Evolutionary conservation across 2,888 invertebrate species (phyloP).

Genomic region (Sinopyrophorus schimmeli): DNA sequence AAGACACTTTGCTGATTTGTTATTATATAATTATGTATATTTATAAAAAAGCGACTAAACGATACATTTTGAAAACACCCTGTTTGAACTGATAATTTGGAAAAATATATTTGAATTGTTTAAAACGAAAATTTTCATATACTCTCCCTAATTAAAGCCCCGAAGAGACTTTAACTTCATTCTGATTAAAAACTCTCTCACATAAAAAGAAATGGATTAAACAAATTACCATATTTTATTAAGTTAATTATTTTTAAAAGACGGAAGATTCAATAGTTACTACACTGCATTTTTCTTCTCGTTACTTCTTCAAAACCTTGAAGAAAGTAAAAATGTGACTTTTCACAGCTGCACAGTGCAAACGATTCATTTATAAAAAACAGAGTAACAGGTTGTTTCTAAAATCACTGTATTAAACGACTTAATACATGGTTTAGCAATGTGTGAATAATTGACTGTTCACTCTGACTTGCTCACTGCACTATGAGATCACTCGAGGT

Average conservation of each 20-base stretch:
- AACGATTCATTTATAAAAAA: slow-evolving; percentile 9
- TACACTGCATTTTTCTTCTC: slow-evolving; percentile 8
- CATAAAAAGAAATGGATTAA: slow-evolving; percentile 10
- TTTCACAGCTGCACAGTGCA: slow-evolving; percentile 14
- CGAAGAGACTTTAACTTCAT: slow-evolving; percentile 4
- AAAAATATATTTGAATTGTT: slow-evolving; percentile 22
- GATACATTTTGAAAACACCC: slow-evolving; percentile 14
- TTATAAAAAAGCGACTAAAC: slow-evolving; percentile 12
- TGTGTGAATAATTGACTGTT: slow-evolving; percentile 50
- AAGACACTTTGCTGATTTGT: slow-evolving; percentile 22
- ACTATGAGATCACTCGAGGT: slow-evolving; percentile 52
- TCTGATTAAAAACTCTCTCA: slow-evolving; percentile 4
- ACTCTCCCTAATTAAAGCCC: slow-evolving; percentile 15
- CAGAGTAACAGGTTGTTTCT: slow-evolving; percentile 14
- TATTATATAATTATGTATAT: too few relatives aligned
- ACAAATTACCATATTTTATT: slow-evolving; percentile 14
- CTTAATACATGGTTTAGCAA: slow-evolving; percentile 7
- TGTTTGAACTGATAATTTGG: slow-evolving; percentile 24
- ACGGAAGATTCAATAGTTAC: slow-evolving; percentile 19
- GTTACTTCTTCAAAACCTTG: slow-evolving; percentile 1
- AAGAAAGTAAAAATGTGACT: slow-evolving; percentile 10
- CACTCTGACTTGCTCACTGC: slow-evolving; percentile 42
- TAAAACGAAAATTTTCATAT: slow-evolving; percentile 23
- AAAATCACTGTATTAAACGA: slow-evolving; percentile 10
- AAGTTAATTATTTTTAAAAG: slow-evolving; percentile 19